Evolutionary conservation across 1,140 invertebrate genomes (phyloP), one percentile per base, ranked within the genome.

Genomic region (Drosophila seguyi): DNA sequence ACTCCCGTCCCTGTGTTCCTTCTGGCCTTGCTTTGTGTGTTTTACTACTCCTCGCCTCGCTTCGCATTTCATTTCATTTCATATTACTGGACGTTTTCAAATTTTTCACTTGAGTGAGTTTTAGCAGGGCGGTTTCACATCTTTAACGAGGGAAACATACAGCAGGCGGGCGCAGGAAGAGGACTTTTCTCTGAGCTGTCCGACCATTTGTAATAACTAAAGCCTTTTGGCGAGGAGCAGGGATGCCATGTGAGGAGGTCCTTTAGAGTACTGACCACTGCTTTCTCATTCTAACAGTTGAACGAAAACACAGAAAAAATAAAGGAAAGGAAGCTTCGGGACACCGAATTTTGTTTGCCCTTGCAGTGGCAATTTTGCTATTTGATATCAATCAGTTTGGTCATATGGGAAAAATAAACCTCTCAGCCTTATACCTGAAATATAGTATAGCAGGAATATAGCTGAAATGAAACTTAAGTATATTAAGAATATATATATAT

Each of bases 21-120:
- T 34, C 41, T 45, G 44, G 38, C 22, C 63, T 48, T 42, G 27
- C 52, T 31, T 56, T 50, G 36, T 53, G 48, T 72, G 56, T 58
- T 71, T 60, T 62, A 22, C 50, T 36, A 6, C 52, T 53, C 57
- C 56, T 65, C 67, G 61, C 36, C 45, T 48, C 25, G 25, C 25
- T 0, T 47, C 25, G 25, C 25, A 27, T 75, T 76, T 81, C 61
- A 67, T 83, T 67, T 78, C 44, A 61, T 75, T 88, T 88, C 81
- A 88, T 83, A 84, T 85, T 73, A 81, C 75, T 86, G 81, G 81
- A 75, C 84, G 80, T 84, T 91, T 91, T 87, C 77, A 88, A 91
- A 91, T 91, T 91, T 91, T 67, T 81, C 88, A 79, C 88, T 84
- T 72, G 74, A 88, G 57, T 59, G 66, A 71, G 77, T 76, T 91